phyloP scores from a whole-genome alignment of 2,888 invertebrate species.

The Protonemura montana region DNA sequence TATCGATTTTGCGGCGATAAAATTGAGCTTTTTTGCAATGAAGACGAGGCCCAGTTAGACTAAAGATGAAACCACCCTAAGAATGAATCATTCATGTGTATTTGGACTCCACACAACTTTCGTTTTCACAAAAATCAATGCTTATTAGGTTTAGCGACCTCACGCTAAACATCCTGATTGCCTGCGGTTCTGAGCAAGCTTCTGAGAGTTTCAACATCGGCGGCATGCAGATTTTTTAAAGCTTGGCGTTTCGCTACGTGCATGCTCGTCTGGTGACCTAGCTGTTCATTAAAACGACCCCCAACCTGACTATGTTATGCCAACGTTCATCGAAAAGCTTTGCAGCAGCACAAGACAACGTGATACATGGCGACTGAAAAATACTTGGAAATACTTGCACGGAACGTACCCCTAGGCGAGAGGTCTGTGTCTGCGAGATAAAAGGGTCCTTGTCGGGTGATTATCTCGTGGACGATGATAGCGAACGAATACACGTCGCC shows the following conservation, averaged over 20 bases:
- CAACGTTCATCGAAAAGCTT: not conserved
- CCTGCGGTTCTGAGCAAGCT: not conserved
- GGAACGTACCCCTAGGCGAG: constrained; percentile 68
- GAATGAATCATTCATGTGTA: not conserved
- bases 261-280: not conserved
- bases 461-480: constrained; percentile 93
- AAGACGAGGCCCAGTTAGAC: not conserved
- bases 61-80: not conserved
- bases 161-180: not conserved
- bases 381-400: not conserved
- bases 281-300: not conserved
- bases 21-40: not conserved
- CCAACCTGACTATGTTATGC: not conserved
- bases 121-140: not conserved
- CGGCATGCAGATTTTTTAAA: not conserved
- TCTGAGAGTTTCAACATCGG: not conserved
- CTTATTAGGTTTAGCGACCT: not conserved
- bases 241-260: not conserved
- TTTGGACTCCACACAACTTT: not conserved
- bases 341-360: not conserved
- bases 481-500: constrained; percentile 96
- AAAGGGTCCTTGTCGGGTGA: constrained; percentile 86
- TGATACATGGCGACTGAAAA: not conserved
- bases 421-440: constrained; percentile 74
- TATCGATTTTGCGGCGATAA: not conserved